A percentile compares a stretch with the other conserved stretches of the same genome.
Conservation (phyloP, 1,140 invertebrate species). For the Drosophila pseudoananassae region DNA sequence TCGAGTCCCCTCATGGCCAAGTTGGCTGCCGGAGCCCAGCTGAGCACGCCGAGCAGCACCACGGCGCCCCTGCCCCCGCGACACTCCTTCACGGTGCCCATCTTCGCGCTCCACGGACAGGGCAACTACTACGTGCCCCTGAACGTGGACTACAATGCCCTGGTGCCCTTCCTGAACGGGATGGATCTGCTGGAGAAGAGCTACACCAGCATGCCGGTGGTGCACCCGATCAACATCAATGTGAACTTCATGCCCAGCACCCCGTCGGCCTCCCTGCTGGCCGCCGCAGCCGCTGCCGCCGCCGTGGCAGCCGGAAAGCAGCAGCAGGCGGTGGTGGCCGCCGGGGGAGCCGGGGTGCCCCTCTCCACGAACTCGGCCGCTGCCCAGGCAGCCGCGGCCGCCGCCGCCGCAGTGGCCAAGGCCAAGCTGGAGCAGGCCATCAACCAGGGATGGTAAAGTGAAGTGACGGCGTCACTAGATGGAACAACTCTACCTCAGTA, state of each 20-base stretch:
- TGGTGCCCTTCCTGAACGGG: constrained; percentile 89
- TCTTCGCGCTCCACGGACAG: constrained; percentile 92
- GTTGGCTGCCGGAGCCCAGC: constrained; percentile 37
- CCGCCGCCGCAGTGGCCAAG: constrained; percentile 59
- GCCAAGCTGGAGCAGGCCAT: constrained; percentile 77
- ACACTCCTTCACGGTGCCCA: constrained; percentile 87
- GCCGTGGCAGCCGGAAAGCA: constrained; percentile 69
- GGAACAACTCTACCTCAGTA: constrained; percentile 83
- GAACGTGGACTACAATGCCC: constrained; percentile 91
- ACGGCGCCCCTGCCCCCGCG: constrained; percentile 65
- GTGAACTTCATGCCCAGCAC: constrained; percentile 89
- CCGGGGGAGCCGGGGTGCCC: constrained; percentile 89
- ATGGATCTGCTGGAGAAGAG: constrained; percentile 86
- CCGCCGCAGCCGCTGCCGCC: constrained; percentile 74
- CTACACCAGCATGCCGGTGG: constrained; percentile 85
- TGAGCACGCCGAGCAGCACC: constrained; percentile 78
- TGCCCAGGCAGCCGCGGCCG: constrained; percentile 50
- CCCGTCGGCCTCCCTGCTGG: constrained; percentile 58
- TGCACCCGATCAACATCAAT: constrained; percentile 96
- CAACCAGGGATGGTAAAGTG: constrained; percentile 63
- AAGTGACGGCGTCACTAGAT: constrained; percentile 27
- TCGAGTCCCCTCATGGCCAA: constrained; percentile 62
- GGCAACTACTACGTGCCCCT: constrained; percentile 96
- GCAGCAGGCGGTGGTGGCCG: constrained; percentile 42
- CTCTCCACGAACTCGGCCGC: constrained; percentile 40